These are phyloP conservation scores for Malthinus seriepunctatus DNA, from an alignment of 2,888 invertebrate species.

Conservation along the genomic window DNA sequence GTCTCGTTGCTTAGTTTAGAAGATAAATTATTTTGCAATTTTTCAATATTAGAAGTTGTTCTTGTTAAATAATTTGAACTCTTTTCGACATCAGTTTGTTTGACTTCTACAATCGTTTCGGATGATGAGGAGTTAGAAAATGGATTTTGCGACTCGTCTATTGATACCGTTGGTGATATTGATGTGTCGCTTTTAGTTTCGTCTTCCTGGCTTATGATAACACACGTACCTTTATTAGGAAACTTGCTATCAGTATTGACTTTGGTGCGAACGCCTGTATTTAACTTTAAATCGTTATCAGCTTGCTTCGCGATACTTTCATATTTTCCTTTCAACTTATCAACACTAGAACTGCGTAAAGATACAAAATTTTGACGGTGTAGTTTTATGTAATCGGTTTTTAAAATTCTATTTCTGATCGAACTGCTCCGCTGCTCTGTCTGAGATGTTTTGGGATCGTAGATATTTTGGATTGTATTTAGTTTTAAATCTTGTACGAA, in stretches of 20 bases:
- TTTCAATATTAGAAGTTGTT: slow-evolving; percentile 22
- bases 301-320: slow-evolving; percentile 22
- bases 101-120: too few species aligned
- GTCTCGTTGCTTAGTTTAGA: slow-evolving; percentile 36
- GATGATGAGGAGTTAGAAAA: neutral
- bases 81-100: neutral
- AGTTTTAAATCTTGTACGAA: neutral
- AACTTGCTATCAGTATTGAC: slow-evolving; percentile 14
- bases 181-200: neutral
- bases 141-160: neutral
- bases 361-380: slow-evolving; percentile 22
- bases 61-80: slow-evolving; percentile 9
- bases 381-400: slow-evolving; percentile 26
- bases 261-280: slow-evolving; percentile 9
- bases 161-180: neutral
- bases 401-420: slow-evolving; percentile 25
- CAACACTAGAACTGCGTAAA: slow-evolving; percentile 21
- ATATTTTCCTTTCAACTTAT: slow-evolving; percentile 29
- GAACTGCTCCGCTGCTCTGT: slow-evolving; percentile 8
- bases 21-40: slow-evolving; percentile 25
- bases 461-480: slow-evolving; percentile 20
- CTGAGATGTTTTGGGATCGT: slow-evolving; percentile 8
- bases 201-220: neutral
- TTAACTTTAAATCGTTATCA: slow-evolving; percentile 19
- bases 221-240: neutral